These are phyloP conservation scores for Poicephalus gulielmi DNA, from an alignment of 2,113 vertebrate species.

Conservation along the genomic window DNA sequence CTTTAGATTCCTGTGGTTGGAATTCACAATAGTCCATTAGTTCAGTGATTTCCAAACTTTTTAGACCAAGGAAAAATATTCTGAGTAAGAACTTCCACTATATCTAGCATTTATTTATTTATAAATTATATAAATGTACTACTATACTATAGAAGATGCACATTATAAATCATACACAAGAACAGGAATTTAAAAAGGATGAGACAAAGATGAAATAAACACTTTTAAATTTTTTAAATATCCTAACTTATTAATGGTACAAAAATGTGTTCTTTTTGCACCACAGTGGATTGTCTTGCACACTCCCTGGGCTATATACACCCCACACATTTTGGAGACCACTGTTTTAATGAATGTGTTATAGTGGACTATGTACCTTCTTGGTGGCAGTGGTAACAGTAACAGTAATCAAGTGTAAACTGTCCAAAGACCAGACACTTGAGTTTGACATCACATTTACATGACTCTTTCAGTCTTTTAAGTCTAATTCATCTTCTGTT, in stretches of 20 bases:
- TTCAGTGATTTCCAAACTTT: background rate
- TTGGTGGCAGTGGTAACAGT: background rate
- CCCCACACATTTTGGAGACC: background rate
- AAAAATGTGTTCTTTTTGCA: background rate
- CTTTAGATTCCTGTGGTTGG: background rate
- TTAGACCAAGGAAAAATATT: background rate
- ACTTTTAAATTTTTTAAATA: background rate
- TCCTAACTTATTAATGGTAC: background rate
- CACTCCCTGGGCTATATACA: fast-evolving
- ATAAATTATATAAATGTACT: background rate
- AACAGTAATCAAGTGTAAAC: background rate
- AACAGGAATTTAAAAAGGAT: background rate
- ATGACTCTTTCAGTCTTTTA: background rate
- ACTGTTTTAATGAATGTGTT: background rate
- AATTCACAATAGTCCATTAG: background rate
- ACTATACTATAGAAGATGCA: too few relatives aligned
- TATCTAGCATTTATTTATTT: background rate
- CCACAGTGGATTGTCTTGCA: background rate
- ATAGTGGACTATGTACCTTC: background rate
- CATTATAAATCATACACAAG: background rate
- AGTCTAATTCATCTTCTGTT: background rate
- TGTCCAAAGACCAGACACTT: background rate
- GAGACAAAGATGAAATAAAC: background rate
- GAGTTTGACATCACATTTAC: background rate
- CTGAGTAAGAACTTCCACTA: fast-evolving